Conservation (phyloP, 2,888 invertebrate genomes). For the Drosophila macrothrix region DNA sequence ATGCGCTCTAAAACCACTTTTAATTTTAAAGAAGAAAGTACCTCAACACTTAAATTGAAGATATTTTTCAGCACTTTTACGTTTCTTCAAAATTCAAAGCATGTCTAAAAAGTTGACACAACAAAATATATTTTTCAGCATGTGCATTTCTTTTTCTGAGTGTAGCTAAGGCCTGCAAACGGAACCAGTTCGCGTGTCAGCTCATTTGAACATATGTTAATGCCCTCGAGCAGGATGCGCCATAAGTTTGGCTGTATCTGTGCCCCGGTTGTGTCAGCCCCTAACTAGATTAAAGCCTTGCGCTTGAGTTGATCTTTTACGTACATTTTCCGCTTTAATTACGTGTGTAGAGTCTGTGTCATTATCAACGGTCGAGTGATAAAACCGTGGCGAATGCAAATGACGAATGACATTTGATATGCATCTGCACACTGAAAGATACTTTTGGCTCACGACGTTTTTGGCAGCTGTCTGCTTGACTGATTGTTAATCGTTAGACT, state of each 20-base stretch:
- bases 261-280: conserved; percentile 8
- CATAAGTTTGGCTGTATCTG: conserved; percentile 8
- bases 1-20: fast-evolving
- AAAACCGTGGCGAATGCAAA: conserved; percentile 66
- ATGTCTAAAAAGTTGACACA: not conserved
- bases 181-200: conserved; percentile 67
- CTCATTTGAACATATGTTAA: conserved; percentile 56
- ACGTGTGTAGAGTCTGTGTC: conserved; percentile 30
- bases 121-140: not conserved
- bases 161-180: conserved; percentile 22
- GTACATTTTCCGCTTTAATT: conserved; percentile 33
- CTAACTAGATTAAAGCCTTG: conserved; percentile 23
- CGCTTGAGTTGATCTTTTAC: conserved; percentile 46
- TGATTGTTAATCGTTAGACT: conserved; percentile 5
- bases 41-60: not conserved
- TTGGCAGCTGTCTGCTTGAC: conserved; percentile 38
- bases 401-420: conserved; percentile 68
- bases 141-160: not conserved
- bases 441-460: conserved; percentile 16
- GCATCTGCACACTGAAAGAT: conserved; percentile 47
- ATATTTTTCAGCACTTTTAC: not conserved
- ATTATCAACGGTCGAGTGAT: conserved; percentile 70
- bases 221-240: conserved; percentile 48
- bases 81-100: not conserved
- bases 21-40: not conserved